phyloP scores from a whole-genome alignment of 2,888 invertebrate species.

The Trichogramma dendrolimi region DNA sequence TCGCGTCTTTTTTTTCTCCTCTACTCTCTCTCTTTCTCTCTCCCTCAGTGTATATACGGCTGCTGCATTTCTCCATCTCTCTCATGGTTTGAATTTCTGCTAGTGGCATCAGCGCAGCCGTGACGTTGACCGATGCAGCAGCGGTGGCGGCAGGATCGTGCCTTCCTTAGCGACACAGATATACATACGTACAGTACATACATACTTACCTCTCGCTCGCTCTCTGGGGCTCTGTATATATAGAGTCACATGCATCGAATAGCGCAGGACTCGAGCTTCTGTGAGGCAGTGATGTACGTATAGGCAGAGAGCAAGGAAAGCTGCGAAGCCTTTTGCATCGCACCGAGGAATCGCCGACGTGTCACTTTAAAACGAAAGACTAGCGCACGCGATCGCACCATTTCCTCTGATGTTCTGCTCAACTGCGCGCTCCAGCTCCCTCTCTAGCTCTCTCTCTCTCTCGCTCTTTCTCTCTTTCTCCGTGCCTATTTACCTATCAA shows the following conservation, averaged over 20 bases:
- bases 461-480: neutral
- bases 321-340: conserved; percentile 12
- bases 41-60: neutral
- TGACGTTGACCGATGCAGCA: conserved; percentile 46
- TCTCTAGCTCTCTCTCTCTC: neutral
- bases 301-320: neutral
- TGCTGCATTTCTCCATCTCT: conserved; percentile 30
- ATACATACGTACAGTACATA: neutral
- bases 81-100: conserved; percentile 46
- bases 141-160: conserved; percentile 40
- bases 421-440: neutral
- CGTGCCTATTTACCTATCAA: neutral
- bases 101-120: conserved; percentile 34
- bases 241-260: neutral
- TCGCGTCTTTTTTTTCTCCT: conserved; percentile 5
- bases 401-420: neutral
- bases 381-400: conserved; percentile 3
- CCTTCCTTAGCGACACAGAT: conserved; percentile 21
- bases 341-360: conserved; percentile 5
- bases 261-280: neutral
- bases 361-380: conserved; percentile 2
- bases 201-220: neutral
- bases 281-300: neutral
- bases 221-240: too few relatives aligned
- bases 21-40: conserved; percentile 14